Percentiles rank a stretch among this genome's conserved stretches.
Evolutionary conservation across 2,888 invertebrate genomes (phyloP).

Genomic region (Terebella lapidaria): DNA sequence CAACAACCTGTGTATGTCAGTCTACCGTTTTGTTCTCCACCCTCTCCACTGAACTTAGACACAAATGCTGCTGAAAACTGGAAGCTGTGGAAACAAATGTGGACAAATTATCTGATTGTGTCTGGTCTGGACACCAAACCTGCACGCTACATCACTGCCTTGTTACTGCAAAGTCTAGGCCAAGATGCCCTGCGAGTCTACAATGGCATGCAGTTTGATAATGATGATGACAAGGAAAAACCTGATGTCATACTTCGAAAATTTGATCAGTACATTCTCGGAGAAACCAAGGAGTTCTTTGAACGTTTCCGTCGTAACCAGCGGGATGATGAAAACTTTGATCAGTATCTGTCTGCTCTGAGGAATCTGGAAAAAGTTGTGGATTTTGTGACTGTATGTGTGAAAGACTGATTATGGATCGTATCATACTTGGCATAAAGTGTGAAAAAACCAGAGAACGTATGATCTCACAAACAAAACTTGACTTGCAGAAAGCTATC

Average conservation of each 20-base stretch:
- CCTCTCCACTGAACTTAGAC: not conserved
- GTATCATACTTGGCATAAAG: not conserved
- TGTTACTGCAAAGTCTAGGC: conserved; percentile 1
- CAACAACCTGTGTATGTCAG: too few species aligned
- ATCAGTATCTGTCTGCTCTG: not conserved
- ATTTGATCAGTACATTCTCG: conserved; percentile 1
- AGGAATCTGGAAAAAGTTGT: not conserved
- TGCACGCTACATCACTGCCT: not conserved
- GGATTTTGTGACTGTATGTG: conserved; percentile 2
- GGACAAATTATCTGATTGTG: not conserved
- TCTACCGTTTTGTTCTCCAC: not conserved
- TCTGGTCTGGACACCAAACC: not conserved
- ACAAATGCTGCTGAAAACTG: conserved; percentile 5
- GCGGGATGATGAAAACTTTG: not conserved
- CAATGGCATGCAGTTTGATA: not conserved
- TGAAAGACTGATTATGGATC: conserved; percentile 3
- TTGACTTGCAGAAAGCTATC: not conserved
- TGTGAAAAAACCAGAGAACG: not conserved
- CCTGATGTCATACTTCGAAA: not conserved
- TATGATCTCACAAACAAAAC: not conserved
- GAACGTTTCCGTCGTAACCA: not conserved
- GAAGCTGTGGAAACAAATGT: conserved; percentile 4
- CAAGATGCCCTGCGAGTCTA: conserved; percentile 3
- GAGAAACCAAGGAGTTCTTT: conserved; percentile 1
- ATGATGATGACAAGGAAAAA: not conserved